Base-by-base conservation (phyloP, 2,888 invertebrate species). In the Eilema sororculum region DNA sequence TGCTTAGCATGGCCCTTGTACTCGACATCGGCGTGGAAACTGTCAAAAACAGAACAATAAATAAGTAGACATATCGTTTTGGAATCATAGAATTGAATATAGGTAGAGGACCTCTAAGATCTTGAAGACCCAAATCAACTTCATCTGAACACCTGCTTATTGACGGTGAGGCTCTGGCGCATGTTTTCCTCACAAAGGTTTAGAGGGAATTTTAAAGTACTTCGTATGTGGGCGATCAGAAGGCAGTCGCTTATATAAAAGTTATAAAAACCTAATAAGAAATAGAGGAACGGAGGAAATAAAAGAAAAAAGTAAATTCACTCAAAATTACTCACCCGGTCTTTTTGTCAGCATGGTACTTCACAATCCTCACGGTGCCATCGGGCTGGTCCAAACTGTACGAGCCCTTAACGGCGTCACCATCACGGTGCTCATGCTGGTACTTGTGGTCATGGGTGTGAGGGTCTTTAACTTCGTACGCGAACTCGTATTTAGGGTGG, bases 361-460 rank as follows among this genome's bases (percentile, higher is more conserved):
- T 87, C 56, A 94, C 94, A 41, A 90, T 91, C 65, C 93, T 87
- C 77, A 90, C 76, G 78, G 91, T 90, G 77, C 94, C 94, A 73
- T 95, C 94, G 58, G 94, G 90, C 83, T 95, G 91, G 74, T 91
- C 88, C 73, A 95, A 86, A 62, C 90, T 89, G 88, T 95, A 93
- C 67, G 85, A 87, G 37, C 95, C 95, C 82, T 91, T 91, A 68
- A 90, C 90, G 16, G 82, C 83, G 70, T 90, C 83, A 0, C 89
- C 89, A 68, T 90, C 86, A 70, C 90, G 89, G 66, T 78, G 75
- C 72, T 90, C 90, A 60, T 89, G 87, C 74, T 90, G 90, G 46
- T 84, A 83, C 78, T 90, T 89, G 79, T 88, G 85, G 84, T 95
- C 95, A 9, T 93, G 93, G 75, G 94, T 94, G 82, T 94, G 92